Base-by-base conservation (phyloP, 2,113 vertebrate genomes). In the Phocoena sinus region DNA sequence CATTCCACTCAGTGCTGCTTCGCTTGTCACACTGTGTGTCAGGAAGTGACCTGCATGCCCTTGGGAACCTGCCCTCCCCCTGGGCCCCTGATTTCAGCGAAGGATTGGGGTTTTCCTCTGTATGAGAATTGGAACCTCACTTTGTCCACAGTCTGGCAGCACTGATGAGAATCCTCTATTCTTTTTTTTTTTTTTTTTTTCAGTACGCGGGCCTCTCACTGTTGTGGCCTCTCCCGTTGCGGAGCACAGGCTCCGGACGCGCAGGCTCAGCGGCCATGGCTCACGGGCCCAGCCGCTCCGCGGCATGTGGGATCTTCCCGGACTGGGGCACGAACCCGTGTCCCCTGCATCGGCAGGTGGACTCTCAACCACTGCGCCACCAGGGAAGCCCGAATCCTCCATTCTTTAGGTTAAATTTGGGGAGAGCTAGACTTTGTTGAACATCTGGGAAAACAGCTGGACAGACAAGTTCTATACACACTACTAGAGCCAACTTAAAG, bases 21-120 rank as follows among this genome's bases (percentile, higher is more conserved):
- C 5, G 1, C 7, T 33, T 11, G 23, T 23, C 44, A 70, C 1
- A 8, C 7, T 25, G 8, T 4, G 50, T 28, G 33, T 13, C 6
- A 1, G 63, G 44, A 13, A 6, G 33, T 56, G 56, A 65, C 21
- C 20, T 17, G 9, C 17, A 11, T n/a, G 44, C 3, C 12, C 2
- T 1, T 11, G 38, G 74, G n/a, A 56, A 5, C 8, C 44, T 68
- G 11, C 13, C 23, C 5, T 65, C 2, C 36, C 58, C 7, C 23
- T 36, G 23, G 10, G 14, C 10, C 38, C 67, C 25, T 20, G 31
- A 60, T 31, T 94, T 81, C 71, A 76, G 41, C 31, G 9, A 62
- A 36, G 8, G 11, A 9, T 36, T 56, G 23, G 28, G 21, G 3
- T 31, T 79, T 90, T 83, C 26, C 8, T 70, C 60, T 17, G 1